A percentile compares a stretch with the other conserved stretches of the same genome.
phyloP scores from a whole-genome alignment of 2,113 vertebrate species.

The Pterophyllum scalare region DNA sequence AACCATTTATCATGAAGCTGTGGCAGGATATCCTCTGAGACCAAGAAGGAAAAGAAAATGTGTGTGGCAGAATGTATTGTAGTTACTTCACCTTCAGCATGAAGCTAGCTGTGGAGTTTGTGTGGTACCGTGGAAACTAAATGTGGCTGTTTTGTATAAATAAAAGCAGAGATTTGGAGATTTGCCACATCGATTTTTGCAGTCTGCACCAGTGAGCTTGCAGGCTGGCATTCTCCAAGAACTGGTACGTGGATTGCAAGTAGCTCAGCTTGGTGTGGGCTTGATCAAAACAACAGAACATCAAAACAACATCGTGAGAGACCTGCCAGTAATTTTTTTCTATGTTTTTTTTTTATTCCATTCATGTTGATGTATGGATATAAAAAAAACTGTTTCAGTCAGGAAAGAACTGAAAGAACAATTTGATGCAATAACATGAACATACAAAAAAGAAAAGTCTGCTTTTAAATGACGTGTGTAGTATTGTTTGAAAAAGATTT shows the following conservation, averaged over 20 bases:
- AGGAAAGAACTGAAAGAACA: neutral
- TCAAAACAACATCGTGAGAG: conserved; percentile 14
- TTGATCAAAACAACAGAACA: conserved; percentile 11
- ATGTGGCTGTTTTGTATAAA: conserved; percentile 1
- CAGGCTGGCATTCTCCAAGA: neutral
- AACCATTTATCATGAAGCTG: conserved; percentile 65
- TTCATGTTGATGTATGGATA: neutral
- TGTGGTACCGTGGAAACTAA: neutral
- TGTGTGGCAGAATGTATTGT: conserved; percentile 49
- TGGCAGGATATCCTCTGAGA: conserved; percentile 60
- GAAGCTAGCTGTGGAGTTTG: conserved; percentile 16
- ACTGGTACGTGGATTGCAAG: neutral
- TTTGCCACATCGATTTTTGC: neutral
- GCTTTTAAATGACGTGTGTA: neutral
- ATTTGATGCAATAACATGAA: neutral
- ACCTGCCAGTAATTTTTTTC: neutral
- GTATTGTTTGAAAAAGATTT: neutral
- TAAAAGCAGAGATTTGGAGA: conserved; percentile 21
- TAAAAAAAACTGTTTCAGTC: neutral
- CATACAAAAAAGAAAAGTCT: neutral
- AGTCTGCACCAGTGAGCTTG: neutral
- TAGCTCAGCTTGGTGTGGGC: neutral
- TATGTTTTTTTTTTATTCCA: neutral
- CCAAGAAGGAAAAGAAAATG: conserved; percentile 37
- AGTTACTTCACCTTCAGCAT: conserved; percentile 15